These are phyloP conservation scores for Bedellia somnulentella DNA, from an alignment of 2,888 invertebrate genomes.

Conservation along the genomic window DNA sequence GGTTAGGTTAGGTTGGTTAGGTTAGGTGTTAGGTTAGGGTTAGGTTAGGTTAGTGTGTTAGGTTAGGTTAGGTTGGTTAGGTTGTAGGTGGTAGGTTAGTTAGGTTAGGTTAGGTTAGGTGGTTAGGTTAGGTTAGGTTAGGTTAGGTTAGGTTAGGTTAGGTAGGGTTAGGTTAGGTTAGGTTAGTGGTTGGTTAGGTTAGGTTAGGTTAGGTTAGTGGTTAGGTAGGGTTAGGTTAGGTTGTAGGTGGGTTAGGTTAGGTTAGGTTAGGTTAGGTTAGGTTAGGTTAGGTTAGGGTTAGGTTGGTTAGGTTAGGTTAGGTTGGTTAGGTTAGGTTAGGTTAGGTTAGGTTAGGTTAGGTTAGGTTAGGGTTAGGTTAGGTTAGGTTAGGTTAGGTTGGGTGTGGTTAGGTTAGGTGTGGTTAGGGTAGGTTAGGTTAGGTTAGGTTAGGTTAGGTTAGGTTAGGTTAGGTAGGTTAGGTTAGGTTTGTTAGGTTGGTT, in stretches of 20 bases:
- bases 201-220: conserved; percentile 11
- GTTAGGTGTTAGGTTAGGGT: conserved; percentile 6
- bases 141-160: conserved; percentile 12
- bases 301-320: conserved; percentile 13
- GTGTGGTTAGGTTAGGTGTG: conserved; percentile 12
- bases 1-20: conserved; percentile 5
- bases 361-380: conserved; percentile 10
- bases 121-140: conserved; percentile 13
- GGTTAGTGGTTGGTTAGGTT: conserved; percentile 12
- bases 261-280: conserved; percentile 10
- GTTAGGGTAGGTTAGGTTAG: conserved; percentile 13
- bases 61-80: conserved; percentile 14
- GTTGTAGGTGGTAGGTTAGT: conserved; percentile 12
- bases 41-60: conserved; percentile 9
- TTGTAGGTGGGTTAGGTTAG: conserved; percentile 10
- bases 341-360: conserved; percentile 10
- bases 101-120: conserved; percentile 13
- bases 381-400: conserved; percentile 12
- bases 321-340: conserved; percentile 12
- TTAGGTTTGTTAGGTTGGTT: conserved; percentile 7
- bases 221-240: conserved; percentile 11
- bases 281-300: conserved; percentile 10
- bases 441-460: conserved; percentile 8
- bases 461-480: conserved; percentile 8
- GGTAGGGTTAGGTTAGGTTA: conserved; percentile 12